phyloP scores from a whole-genome alignment of 2,888 invertebrate genomes.

The Polia nebulosa region DNA sequence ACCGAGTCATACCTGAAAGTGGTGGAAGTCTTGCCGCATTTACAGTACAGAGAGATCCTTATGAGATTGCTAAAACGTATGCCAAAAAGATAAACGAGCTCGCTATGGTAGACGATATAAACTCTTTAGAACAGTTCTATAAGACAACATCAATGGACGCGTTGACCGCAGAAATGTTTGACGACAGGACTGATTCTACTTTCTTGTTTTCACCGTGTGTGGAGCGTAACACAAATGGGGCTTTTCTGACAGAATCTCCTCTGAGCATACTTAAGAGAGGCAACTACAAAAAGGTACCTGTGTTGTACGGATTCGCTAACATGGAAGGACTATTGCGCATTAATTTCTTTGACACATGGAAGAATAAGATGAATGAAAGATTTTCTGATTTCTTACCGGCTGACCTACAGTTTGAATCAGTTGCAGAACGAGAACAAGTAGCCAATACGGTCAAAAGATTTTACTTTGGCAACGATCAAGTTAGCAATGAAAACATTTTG shows the following conservation, averaged over 20 bases:
- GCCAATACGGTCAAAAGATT: conserved; percentile 69
- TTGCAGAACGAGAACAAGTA: conserved; percentile 70
- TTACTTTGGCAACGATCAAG: conserved; percentile 72
- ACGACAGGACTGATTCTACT: conserved; percentile 56
- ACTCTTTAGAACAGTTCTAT: conserved; percentile 75
- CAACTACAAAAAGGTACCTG: conserved; percentile 68
- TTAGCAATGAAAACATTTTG: conserved; percentile 68
- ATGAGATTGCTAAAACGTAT: conserved; percentile 69
- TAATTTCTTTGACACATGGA: conserved; percentile 68
- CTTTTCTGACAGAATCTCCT: conserved; percentile 74
- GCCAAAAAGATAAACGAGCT: conserved; percentile 66
- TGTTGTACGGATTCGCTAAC: conserved; percentile 68
- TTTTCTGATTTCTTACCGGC: conserved; percentile 66
- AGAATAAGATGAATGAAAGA: conserved; percentile 71
- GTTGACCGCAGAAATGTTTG: conserved; percentile 62
- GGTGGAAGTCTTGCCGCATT: conserved; percentile 70
- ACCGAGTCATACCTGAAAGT: conserved; percentile 76
- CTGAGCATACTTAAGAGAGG: conserved; percentile 68
- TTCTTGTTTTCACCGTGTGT: conserved; percentile 66
- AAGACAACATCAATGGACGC: conserved; percentile 57
- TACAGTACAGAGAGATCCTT: conserved; percentile 71
- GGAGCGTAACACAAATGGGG: conserved; percentile 57
- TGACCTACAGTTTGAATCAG: conserved; percentile 72
- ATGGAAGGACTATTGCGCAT: conserved; percentile 73
- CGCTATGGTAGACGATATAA: conserved; percentile 68